These are phyloP conservation scores for Hyles lineata DNA, from an alignment of 2,888 invertebrate genomes.

Conservation along the genomic window DNA sequence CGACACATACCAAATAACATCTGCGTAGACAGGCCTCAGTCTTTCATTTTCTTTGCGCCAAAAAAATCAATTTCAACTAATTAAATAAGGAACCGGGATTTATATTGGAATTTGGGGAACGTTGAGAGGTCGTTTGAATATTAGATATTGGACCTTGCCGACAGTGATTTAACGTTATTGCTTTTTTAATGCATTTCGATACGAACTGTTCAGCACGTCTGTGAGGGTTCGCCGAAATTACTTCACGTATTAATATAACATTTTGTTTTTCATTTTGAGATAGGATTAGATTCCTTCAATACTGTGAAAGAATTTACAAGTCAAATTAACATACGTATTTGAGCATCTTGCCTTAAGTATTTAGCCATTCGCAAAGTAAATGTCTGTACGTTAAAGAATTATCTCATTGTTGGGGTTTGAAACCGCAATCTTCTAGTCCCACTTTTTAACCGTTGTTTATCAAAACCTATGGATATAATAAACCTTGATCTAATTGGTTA, in stretches of 20 bases:
- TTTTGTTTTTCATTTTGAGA: not conserved
- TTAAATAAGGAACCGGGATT: not conserved
- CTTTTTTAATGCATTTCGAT: not conserved
- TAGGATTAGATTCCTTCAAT: not conserved
- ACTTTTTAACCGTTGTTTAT: too few species aligned
- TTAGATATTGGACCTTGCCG: slow-evolving; percentile 1
- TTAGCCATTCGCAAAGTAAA: too few species aligned
- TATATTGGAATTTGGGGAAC: slow-evolving; percentile 20
- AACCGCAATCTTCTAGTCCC: too few species aligned
- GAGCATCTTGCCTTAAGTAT: too few species aligned
- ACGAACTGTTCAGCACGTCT: not conserved
- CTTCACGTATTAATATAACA: not conserved
- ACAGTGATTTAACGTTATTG: slow-evolving; percentile 12
- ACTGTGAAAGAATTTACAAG: not conserved
- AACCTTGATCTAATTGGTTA: too few species aligned
- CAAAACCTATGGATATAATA: too few species aligned
- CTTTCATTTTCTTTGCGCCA: not conserved
- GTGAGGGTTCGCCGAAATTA: not conserved
- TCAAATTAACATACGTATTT: too few species aligned
- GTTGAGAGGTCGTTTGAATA: slow-evolving; percentile 15
- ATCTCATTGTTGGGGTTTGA: too few species aligned
- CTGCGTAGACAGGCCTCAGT: not conserved
- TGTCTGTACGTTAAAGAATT: too few species aligned
- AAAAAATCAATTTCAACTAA: slow-evolving; percentile 22
- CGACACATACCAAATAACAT: not conserved